phyloP scores from a whole-genome alignment of 30 jellyfish, hydroid and myxozoan genomes.

The Hydractinia symbiolongicarpus region DNA sequence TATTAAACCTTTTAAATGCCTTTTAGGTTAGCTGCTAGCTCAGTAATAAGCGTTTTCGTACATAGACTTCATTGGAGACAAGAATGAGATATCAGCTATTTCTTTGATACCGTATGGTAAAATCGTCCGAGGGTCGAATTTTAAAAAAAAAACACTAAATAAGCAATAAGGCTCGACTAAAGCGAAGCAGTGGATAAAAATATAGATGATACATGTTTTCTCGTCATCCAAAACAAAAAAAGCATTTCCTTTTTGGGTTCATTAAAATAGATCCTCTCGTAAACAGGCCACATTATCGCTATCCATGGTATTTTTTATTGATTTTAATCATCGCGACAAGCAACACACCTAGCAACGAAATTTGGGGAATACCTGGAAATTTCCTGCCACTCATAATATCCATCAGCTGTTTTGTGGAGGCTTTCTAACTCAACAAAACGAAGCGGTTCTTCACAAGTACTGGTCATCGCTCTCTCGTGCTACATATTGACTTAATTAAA shows the following conservation, averaged over 20 bases:
- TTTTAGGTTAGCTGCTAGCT: background rate
- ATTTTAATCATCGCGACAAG: too few relatives aligned
- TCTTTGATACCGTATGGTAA: background rate
- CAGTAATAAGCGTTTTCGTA: background rate
- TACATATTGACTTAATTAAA: too few relatives aligned
- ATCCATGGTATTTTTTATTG: too few relatives aligned
- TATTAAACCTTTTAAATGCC: background rate
- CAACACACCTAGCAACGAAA: too few relatives aligned
- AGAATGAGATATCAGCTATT: background rate
- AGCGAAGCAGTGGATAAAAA: too few relatives aligned
- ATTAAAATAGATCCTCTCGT: too few relatives aligned
- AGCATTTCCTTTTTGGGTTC: too few relatives aligned
- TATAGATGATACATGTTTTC: too few relatives aligned
- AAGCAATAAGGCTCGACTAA: too few relatives aligned
- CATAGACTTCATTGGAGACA: background rate
- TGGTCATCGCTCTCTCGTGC: background rate
- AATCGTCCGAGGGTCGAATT: too few relatives aligned
- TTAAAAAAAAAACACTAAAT: too few relatives aligned
- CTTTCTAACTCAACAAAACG: constrained; percentile 17
- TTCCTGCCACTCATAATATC: constrained; percentile 21
- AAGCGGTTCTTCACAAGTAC: background rate
- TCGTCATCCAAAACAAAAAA: too few relatives aligned
- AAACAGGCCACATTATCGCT: background rate
- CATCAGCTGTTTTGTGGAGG: constrained; percentile 13
- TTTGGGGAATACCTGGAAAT: background rate